These are phyloP conservation scores for Triplophysa yarkandensis DNA, from an alignment of 2,797 vertebrate species.

Conservation along the genomic window DNA sequence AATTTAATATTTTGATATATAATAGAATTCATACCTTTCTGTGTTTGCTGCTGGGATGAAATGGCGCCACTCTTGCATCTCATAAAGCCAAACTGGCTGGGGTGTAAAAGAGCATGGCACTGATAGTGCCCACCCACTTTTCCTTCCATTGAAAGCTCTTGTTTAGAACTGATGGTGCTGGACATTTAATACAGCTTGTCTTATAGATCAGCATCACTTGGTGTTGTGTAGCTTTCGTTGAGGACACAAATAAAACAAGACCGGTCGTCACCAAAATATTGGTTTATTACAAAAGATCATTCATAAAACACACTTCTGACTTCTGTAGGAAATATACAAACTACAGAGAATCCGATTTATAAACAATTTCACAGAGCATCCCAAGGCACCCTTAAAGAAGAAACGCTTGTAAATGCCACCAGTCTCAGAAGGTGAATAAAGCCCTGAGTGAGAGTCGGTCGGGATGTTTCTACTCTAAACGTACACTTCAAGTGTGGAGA, in stretches of 20 bases:
- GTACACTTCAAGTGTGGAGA: slow-evolving; percentile 26
- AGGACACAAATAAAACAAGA: not conserved
- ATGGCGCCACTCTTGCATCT: slow-evolving; percentile 35
- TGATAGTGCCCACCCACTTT: slow-evolving; percentile 15
- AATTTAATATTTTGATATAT: not conserved
- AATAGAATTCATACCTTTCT: slow-evolving; percentile 16
- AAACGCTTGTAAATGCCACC: slow-evolving; percentile 49
- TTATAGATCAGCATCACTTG: too few species aligned
- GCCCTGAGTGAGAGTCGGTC: slow-evolving; percentile 52
- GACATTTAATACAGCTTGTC: not conserved
- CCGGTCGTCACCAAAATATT: slow-evolving; percentile 57
- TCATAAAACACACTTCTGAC: slow-evolving; percentile 57
- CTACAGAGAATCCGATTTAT: slow-evolving; percentile 59
- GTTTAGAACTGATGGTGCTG: not conserved
- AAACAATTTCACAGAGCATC: slow-evolving; percentile 57
- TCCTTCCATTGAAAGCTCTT: not conserved
- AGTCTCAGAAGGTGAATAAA: slow-evolving; percentile 42
- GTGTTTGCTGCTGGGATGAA: slow-evolving; percentile 20
- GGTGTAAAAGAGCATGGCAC: not conserved
- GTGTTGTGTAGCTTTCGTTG: too few species aligned
- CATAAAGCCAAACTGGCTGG: not conserved
- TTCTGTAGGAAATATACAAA: slow-evolving; percentile 69
- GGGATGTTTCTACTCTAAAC: slow-evolving; percentile 44
- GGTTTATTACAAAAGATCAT: slow-evolving; percentile 64
- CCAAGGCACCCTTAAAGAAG: slow-evolving; percentile 61